These are phyloP conservation scores for Psix sp. DNA, from an alignment of 1,140 invertebrate genomes.

Conservation along the genomic window DNA sequence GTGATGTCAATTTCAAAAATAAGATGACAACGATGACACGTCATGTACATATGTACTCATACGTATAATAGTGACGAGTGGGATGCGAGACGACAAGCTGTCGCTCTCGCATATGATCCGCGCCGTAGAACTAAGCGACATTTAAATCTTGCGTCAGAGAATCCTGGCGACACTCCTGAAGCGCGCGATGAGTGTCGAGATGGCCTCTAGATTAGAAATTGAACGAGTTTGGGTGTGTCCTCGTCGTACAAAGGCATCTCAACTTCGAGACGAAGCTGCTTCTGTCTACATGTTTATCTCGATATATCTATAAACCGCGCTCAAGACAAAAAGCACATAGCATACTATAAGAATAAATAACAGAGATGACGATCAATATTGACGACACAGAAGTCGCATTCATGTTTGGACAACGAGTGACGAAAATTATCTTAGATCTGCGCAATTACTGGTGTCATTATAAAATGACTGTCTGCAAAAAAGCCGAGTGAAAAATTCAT, in stretches of 20 bases:
- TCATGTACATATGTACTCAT: conserved; percentile 52
- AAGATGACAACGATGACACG: conserved; percentile 36
- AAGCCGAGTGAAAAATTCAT: too few species aligned
- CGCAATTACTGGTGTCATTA: too few species aligned
- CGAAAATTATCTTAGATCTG: too few species aligned
- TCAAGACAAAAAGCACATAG: conserved; percentile 30
- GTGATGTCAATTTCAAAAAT: too few species aligned
- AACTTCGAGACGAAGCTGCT: conserved; percentile 53
- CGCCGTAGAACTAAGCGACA: conserved; percentile 41
- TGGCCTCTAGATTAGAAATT: conserved; percentile 67
- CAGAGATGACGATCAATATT: too few species aligned
- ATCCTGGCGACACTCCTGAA: conserved; percentile 48
- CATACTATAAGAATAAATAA: conserved; percentile 9
- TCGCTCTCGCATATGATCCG: conserved; percentile 47
- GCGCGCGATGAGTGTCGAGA: conserved; percentile 66
- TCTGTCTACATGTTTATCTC: conserved; percentile 31
- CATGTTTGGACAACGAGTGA: too few species aligned
- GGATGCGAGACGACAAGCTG: conserved; percentile 55
- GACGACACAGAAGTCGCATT: too few species aligned
- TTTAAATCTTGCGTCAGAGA: conserved; percentile 37
- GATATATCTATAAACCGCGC: conserved; percentile 48
- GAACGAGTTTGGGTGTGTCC: conserved; percentile 68
- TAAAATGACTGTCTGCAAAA: too few species aligned
- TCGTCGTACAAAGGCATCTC: conserved; percentile 61
- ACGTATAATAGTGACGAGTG: conserved; percentile 55